A percentile compares a stretch with the other conserved stretches of the same genome.
phyloP scores from a whole-genome alignment of 2,888 invertebrate genomes.

The Theristus sp. region DNA sequence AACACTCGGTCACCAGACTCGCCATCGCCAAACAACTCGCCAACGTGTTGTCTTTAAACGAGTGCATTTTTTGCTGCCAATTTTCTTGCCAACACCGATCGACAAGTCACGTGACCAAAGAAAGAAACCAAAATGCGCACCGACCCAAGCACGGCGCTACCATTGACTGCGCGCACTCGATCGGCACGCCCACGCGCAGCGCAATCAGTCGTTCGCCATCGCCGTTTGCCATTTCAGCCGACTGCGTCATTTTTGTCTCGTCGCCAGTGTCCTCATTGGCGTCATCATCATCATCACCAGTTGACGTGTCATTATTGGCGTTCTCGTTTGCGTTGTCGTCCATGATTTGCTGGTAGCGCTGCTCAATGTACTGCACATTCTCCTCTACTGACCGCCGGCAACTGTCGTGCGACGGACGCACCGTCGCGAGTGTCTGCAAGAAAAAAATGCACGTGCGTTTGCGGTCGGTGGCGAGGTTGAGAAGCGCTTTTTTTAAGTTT shows the following conservation, averaged over 20 bases:
- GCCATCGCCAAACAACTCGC: no score
- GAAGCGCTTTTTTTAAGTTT: no score
- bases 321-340: background rate
- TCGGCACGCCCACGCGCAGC: background rate
- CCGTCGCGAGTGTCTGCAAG: slow-evolving; percentile 2
- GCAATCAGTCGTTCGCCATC: background rate
- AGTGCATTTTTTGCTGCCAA: no score
- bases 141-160: background rate
- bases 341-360: background rate
- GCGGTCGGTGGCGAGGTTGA: no score
- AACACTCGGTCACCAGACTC: no score
- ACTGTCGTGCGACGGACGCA: background rate
- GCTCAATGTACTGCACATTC: slow-evolving; percentile 1
- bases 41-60: no score
- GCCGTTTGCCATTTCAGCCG: background rate
- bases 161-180: background rate
- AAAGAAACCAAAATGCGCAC: no score
- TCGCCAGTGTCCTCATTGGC: background rate
- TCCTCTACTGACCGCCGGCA: background rate
- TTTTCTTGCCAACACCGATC: no score
- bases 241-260: background rate
- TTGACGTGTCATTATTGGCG: background rate
- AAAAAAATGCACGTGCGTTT: no score
- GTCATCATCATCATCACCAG: background rate
- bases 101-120: no score